Percentiles rank a stretch among this genome's conserved stretches.
phyloP scores from a whole-genome alignment of 2,113 vertebrate species.

The Lutjanus erythropterus region DNA sequence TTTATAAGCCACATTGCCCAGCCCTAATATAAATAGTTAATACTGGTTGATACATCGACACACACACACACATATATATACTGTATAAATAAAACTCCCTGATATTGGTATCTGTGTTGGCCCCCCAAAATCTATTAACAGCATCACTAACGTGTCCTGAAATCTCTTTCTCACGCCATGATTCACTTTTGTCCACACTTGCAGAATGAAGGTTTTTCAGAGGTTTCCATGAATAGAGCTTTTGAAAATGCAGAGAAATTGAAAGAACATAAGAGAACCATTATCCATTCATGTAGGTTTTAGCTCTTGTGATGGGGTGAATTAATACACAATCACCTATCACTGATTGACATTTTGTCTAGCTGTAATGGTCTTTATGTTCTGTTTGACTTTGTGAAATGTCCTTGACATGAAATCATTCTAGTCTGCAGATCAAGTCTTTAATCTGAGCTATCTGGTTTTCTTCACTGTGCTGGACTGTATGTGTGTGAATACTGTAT shows the following conservation, averaged over 20 bases:
- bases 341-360: conserved; percentile 28
- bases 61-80: too few relatives aligned
- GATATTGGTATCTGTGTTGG: too few relatives aligned
- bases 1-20: too few relatives aligned
- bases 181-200: conserved; percentile 31
- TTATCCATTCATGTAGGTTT: conserved; percentile 27
- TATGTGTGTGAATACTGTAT: conserved; percentile 16
- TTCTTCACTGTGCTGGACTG: conserved; percentile 5
- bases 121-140: too few relatives aligned
- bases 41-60: too few relatives aligned
- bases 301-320: conserved; percentile 19
- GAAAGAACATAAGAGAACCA: conserved; percentile 28
- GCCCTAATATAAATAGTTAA: too few relatives aligned
- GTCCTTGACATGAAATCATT: conserved; percentile 44
- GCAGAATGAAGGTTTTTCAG: conserved; percentile 11
- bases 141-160: conserved; percentile 28
- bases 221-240: conserved; percentile 28
- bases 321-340: conserved; percentile 21
- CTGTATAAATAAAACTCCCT: too few relatives aligned
- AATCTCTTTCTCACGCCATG: conserved; percentile 14
- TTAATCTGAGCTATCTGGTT: neutral
- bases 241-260: conserved; percentile 30
- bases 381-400: conserved; percentile 59
- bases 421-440: conserved; percentile 22
- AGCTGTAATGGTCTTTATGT: conserved; percentile 56